Evolutionary conservation across 2,797 vertebrate species (phyloP).

Genomic region (Oreortyx pictus): DNA sequence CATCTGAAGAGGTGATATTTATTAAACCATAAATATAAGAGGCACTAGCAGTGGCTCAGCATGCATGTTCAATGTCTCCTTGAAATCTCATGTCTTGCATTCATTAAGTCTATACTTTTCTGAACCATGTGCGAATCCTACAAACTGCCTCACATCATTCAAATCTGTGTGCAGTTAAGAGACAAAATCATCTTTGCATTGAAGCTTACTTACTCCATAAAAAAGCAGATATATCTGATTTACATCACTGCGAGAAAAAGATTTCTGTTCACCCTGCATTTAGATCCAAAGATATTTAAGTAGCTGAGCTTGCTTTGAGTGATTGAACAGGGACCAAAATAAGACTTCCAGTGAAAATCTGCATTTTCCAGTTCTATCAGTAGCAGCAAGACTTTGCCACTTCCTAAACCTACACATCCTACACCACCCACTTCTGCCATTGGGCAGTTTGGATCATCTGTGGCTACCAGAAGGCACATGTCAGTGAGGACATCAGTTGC

Average conservation of each 20-base stretch:
- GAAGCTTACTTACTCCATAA: background rate
- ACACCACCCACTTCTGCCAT: background rate
- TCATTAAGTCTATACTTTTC: background rate
- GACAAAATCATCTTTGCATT: background rate
- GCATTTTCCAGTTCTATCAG: background rate
- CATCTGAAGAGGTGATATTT: background rate
- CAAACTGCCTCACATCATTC: background rate
- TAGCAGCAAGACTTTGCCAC: background rate
- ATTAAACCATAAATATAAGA: background rate
- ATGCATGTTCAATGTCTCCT: background rate
- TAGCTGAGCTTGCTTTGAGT: background rate
- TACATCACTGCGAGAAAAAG: background rate
- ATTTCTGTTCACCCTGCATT: background rate
- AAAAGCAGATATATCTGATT: background rate
- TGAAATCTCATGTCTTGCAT: background rate
- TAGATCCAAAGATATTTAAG: background rate
- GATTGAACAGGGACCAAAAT: background rate
- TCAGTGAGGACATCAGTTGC: background rate
- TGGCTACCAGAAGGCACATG: background rate
- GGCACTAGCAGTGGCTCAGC: background rate
- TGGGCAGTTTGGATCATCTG: background rate
- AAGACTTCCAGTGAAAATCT: background rate
- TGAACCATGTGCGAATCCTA: background rate
- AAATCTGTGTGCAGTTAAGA: background rate
- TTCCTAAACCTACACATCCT: background rate